phyloP scores from a whole-genome alignment of 53 echinoderm and acorn worm species.

The Luidia sarsii region DNA sequence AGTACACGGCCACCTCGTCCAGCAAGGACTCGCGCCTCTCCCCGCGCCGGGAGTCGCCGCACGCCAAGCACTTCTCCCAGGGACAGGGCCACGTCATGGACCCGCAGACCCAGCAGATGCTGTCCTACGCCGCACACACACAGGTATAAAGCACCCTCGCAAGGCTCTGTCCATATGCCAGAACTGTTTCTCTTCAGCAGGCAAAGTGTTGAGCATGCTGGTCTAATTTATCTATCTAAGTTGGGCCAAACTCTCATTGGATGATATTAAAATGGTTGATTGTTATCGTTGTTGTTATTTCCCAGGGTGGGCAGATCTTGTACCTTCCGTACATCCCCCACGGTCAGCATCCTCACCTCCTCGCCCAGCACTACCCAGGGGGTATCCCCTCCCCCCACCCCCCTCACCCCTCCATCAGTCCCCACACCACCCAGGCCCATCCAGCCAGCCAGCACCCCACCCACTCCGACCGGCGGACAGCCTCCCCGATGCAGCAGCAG shows the following conservation, averaged over 20 bases:
- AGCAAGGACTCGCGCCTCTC: slow-evolving; percentile 75
- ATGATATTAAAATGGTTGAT: too few species aligned
- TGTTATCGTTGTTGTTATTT: background rate
- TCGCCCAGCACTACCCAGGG: slow-evolving; percentile 42
- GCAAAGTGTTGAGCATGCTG: too few species aligned
- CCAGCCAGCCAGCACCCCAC: slow-evolving; percentile 16
- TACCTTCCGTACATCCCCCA: slow-evolving; percentile 28
- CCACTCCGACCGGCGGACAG: slow-evolving; percentile 47
- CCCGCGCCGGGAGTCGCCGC: slow-evolving; percentile 61
- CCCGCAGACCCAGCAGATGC: slow-evolving; percentile 35
- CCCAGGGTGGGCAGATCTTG: slow-evolving; percentile 53
- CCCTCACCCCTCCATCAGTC: slow-evolving; percentile 29
- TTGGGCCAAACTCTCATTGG: too few species aligned
- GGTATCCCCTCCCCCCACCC: slow-evolving; percentile 24
- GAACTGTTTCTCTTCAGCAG: too few species aligned
- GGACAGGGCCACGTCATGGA: slow-evolving; percentile 31
- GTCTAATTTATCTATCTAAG: too few species aligned
- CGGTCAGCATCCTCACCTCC: slow-evolving; percentile 31
- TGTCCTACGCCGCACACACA: slow-evolving; percentile 46
- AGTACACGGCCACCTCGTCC: slow-evolving; percentile 62
- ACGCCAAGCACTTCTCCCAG: slow-evolving; percentile 25
- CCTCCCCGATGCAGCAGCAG: slow-evolving; percentile 23
- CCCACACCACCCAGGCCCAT: slow-evolving; percentile 47
- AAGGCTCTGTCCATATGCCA: too few species aligned
- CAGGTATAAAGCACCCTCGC: too few species aligned